phyloP scores from a whole-genome alignment of 53 echinoderm and acorn worm species.

The Luidia sarsii region DNA sequence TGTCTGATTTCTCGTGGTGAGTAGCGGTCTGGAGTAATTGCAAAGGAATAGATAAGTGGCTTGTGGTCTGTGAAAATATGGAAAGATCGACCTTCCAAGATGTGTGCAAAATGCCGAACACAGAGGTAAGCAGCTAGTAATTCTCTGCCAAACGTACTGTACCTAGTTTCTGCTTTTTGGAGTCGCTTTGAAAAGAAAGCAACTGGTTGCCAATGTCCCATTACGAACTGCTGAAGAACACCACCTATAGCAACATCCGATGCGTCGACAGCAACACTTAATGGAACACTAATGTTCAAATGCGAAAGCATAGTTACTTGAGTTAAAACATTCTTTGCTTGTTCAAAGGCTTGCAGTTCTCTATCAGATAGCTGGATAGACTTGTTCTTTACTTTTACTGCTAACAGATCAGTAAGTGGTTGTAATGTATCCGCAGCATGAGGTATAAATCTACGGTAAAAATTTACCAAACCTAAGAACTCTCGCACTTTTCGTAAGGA shows the following conservation, averaged over 20 bases:
- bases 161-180: slow-evolving; percentile 4
- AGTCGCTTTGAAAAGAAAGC: slow-evolving; percentile 21
- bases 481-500: slow-evolving; percentile 50
- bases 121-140: slow-evolving; percentile 12
- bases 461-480: slow-evolving; percentile 63
- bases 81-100: slow-evolving; percentile 13
- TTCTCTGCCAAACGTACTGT: slow-evolving; percentile 19
- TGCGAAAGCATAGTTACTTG: neutral
- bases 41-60: neutral
- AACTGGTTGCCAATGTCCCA: neutral
- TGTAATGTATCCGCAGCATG: slow-evolving; percentile 35
- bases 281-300: neutral
- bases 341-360: slow-evolving; percentile 10
- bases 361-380: slow-evolving; percentile 13
- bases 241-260: slow-evolving; percentile 39
- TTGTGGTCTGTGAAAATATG: slow-evolving; percentile 27
- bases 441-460: slow-evolving; percentile 61
- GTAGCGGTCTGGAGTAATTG: neutral
- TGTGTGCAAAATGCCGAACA: slow-evolving; percentile 5
- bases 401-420: slow-evolving; percentile 46
- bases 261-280: slow-evolving; percentile 55
- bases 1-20: slow-evolving; percentile 14
- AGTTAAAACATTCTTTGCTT: slow-evolving; percentile 14
- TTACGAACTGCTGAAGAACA: slow-evolving; percentile 9
- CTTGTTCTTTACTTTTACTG: neutral